These are phyloP conservation scores for Pedionomus torquatus DNA, from an alignment of 2,113 vertebrate genomes.

Conservation along the genomic window DNA sequence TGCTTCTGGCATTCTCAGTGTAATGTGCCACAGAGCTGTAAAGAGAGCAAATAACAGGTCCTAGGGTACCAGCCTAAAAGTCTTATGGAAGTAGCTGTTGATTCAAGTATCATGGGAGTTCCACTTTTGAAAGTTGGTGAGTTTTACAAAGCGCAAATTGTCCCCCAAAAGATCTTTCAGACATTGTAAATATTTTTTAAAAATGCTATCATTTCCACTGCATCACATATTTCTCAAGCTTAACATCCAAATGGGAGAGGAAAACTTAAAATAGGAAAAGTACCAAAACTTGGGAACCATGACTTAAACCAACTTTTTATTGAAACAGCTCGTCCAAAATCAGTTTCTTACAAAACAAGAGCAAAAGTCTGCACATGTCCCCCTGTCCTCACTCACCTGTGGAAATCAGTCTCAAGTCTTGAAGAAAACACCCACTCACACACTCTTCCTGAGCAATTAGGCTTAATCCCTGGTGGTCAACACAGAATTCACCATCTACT, in stretches of 20 bases:
- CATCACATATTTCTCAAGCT: neutral
- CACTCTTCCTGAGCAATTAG: neutral
- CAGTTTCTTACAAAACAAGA: neutral
- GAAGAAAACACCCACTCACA: neutral
- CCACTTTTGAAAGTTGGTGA: neutral
- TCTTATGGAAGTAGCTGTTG: neutral
- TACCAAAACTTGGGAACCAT: neutral
- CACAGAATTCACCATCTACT: neutral
- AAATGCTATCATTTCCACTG: neutral
- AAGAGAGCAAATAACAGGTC: neutral
- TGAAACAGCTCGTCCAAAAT: neutral
- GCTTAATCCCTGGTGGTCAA: neutral
- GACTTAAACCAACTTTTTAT: neutral
- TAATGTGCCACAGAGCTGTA: neutral
- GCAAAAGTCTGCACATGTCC: neutral
- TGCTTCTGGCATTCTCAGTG: neutral
- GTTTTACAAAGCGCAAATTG: neutral
- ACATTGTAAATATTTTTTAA: neutral
- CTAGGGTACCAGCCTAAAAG: neutral
- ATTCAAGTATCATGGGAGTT: neutral
- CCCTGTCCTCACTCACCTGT: neutral
- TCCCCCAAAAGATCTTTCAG: neutral
- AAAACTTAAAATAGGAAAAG: neutral
- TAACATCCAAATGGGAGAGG: neutral
- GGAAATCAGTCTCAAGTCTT: neutral